Conservation (phyloP, 2,113 vertebrate genomes). For the Neogale vison region DNA sequence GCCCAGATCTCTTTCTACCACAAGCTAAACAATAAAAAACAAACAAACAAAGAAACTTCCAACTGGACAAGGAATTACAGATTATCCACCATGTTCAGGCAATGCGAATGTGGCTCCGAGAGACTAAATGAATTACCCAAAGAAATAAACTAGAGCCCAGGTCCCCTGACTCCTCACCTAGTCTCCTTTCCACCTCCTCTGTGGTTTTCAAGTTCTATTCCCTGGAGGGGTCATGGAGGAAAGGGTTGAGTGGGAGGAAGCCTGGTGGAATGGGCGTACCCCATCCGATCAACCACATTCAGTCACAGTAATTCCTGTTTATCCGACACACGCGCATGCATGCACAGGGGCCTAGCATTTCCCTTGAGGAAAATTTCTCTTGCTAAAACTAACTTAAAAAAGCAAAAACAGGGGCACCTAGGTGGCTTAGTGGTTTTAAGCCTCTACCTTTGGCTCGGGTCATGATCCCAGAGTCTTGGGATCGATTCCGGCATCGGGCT, state of each 20-base stretch:
- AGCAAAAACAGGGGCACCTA: no score
- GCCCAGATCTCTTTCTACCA: background rate
- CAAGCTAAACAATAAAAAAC: background rate
- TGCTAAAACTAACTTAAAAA: background rate
- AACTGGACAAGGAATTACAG: background rate
- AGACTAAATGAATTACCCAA: background rate
- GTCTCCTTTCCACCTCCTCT: background rate
- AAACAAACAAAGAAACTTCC: background rate
- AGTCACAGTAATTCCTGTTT: background rate
- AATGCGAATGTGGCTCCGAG: background rate
- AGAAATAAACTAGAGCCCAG: background rate
- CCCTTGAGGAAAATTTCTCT: background rate
- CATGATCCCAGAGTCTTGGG: no score
- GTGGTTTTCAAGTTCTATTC: background rate
- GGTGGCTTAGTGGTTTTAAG: no score
- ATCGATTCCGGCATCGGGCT: no score
- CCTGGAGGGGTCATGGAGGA: background rate
- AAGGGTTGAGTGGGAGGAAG: background rate
- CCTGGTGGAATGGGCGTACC: rapidly evolving
- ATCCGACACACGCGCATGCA: background rate
- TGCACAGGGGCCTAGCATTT: background rate
- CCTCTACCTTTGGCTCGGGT: no score
- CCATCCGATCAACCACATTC: background rate
- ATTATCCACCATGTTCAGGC: background rate
- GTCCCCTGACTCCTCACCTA: background rate